phyloP scores from a whole-genome alignment of 2,797 vertebrate species.

The Acridotheres tristis region DNA sequence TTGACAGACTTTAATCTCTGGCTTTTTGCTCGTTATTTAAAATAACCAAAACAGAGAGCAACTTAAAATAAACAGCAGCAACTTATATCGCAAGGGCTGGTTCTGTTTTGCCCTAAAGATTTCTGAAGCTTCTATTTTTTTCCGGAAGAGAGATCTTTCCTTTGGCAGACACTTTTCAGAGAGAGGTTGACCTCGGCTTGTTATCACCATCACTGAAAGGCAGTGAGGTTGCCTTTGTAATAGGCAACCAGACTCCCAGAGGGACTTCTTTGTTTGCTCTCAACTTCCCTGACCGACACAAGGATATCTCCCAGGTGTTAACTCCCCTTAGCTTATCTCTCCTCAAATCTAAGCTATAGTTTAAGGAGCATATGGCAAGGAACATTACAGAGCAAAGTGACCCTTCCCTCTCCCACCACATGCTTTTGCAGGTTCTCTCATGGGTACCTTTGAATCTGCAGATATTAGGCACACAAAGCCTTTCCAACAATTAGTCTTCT shows the following conservation, averaged over 20 bases:
- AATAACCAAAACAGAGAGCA: neutral
- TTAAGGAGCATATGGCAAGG: neutral
- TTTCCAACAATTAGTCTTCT: neutral
- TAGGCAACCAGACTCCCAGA: neutral
- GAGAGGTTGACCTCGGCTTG: slow-evolving; percentile 8
- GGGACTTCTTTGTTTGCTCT: slow-evolving; percentile 31
- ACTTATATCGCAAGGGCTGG: neutral
- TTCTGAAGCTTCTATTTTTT: neutral
- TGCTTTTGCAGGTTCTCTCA: fast-evolving
- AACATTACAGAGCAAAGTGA: neutral
- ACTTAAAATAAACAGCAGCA: neutral
- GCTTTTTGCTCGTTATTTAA: neutral
- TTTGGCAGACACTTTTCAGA: neutral
- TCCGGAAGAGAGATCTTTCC: neutral
- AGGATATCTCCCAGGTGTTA: neutral
- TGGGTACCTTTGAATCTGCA: neutral
- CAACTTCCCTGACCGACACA: neutral
- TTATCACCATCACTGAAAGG: neutral
- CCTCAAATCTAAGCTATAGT: neutral
- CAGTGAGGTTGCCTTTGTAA: neutral
- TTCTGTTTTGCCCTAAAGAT: neutral
- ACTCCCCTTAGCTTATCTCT: slow-evolving; percentile 10
- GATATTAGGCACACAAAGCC: neutral
- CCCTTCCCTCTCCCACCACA: neutral
- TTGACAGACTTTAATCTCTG: neutral